phyloP scores from a whole-genome alignment of 2,113 vertebrate species.

The Mobula hypostoma region DNA sequence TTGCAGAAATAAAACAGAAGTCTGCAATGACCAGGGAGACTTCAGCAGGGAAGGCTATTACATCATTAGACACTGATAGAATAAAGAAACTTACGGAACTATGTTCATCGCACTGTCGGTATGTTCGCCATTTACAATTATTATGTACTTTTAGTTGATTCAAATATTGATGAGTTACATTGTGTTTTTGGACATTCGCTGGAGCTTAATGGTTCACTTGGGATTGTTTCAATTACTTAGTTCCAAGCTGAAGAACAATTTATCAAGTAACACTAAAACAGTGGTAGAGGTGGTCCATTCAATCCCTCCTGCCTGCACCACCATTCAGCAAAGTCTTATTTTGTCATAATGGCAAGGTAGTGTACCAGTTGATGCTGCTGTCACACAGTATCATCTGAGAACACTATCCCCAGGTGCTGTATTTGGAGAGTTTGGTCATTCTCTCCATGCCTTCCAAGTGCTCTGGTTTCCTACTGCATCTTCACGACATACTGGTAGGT shows the following conservation, averaged over 20 bases:
- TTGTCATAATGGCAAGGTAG: no score
- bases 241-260: background rate
- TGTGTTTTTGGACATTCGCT: background rate
- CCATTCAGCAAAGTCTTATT: no score
- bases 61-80: conserved; percentile 60
- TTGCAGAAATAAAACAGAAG: conserved; percentile 74
- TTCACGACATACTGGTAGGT: no score
- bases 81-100: conserved; percentile 72
- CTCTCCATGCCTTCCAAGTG: no score
- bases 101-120: conserved; percentile 84
- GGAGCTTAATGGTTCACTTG: background rate
- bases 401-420: no score
- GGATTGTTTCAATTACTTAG: background rate
- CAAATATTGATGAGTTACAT: background rate
- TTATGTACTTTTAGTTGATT: background rate
- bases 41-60: conserved; percentile 49
- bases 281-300: no score
- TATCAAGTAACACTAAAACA: no score
- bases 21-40: conserved; percentile 46
- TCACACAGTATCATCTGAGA: no score
- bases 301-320: no score
- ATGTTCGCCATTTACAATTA: conserved; percentile 48
- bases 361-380: no score
- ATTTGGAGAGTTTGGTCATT: no score
- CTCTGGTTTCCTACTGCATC: no score